Evolutionary conservation across 2,113 vertebrate genomes (phyloP), one percentile per base, ranked within the genome.

Genomic region (Macrotis lagotis): DNA sequence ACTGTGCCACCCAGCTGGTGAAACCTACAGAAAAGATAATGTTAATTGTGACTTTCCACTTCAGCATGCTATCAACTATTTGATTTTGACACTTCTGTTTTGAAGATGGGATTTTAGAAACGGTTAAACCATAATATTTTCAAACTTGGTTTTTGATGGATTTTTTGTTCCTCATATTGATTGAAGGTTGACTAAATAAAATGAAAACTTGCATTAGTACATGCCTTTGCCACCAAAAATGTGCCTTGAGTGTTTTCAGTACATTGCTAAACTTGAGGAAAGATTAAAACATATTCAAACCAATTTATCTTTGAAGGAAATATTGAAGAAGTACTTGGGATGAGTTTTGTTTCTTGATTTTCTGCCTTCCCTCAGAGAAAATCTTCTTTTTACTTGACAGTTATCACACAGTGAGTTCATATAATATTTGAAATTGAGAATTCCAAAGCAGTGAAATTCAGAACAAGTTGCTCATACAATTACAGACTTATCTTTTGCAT

Each of bases 381-480:
- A 83, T 48, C 19, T 26, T 91, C 10, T 89, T 44, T 92, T 92
- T 50, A 26, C 25, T 10, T 5, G 26, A 66, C 14, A 10, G 0
- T 51, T 28, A 28, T 90, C 50, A 48, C 47, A 51, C 11, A 74
- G 2, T 51, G 0, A 0, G 0, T 91, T 83, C 91, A 47, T 9
- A 8, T 90, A 24, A 8, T 90, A 19, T 90, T 2, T 93, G 48
- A 94, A 48, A 31, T 9, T n/a, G 48, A 53, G 8, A 14, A 90
- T 66, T 94, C 90, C 90, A 88, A 95, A 47, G 48, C 91, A 90
- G 89, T 92, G 88, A 94, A 92, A 51, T 92, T 25, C 2, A 83
- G 48, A 93, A 89, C 83, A 9, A 93, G 31, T 25, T 90, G 12
- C 37, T 28, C n/a, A 37, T 55, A 44, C 90, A 92, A 11, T 44